Percentiles rank a stretch among this genome's conserved stretches.
Evolutionary conservation across 2,113 vertebrate genomes (phyloP).

Genomic region (Fulmarus glacialis): DNA sequence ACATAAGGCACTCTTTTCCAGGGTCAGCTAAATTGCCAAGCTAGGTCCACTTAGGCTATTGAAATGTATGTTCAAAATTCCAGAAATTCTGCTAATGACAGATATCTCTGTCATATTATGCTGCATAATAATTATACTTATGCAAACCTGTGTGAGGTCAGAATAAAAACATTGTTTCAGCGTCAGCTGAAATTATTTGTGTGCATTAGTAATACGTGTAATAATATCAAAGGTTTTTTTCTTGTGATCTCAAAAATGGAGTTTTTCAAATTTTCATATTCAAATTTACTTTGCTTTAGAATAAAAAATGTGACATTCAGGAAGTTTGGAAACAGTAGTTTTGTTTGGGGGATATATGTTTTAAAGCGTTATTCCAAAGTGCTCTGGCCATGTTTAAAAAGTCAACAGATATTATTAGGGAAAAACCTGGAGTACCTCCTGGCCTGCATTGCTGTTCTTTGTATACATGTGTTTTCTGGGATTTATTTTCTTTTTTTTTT

Average conservation of each 20-base stretch:
- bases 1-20: conserved; percentile 71
- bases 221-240: background rate
- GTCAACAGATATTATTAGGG: background rate
- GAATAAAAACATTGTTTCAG: background rate
- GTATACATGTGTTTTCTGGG: background rate
- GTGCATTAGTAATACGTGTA: background rate
- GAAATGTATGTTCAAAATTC: conserved; percentile 70
- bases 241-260: background rate
- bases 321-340: background rate
- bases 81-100: conserved; percentile 66
- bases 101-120: conserved; percentile 60
- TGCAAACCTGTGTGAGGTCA: conserved; percentile 12
- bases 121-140: conserved; percentile 58
- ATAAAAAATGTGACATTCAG: background rate
- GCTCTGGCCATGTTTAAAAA: background rate
- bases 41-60: conserved; percentile 65
- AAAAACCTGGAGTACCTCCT: background rate
- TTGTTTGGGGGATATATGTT: background rate
- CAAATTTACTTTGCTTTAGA: background rate
- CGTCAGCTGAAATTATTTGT: background rate
- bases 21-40: conserved; percentile 72
- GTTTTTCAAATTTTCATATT: background rate
- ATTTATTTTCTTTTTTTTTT: background rate
- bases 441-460: background rate
- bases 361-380: background rate